phyloP scores from a whole-genome alignment of 2,888 invertebrate genomes.

The Ernsta delagoae region DNA sequence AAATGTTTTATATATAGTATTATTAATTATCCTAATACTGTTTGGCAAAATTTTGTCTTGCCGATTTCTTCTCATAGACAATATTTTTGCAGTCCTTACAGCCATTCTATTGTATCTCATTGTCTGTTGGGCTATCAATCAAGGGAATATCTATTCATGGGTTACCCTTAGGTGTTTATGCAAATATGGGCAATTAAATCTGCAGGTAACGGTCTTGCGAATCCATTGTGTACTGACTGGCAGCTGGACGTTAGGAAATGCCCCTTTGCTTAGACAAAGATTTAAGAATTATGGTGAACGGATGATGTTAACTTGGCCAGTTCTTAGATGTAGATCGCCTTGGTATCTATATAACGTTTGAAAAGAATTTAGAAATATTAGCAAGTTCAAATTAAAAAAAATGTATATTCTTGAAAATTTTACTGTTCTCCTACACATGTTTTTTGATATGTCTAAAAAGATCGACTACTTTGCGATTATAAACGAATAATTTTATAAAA shows the following conservation, averaged over 20 bases:
- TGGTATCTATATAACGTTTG: too few relatives aligned
- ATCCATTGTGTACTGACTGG: conserved; percentile 57
- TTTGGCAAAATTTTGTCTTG: too few relatives aligned
- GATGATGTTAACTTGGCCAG: background rate
- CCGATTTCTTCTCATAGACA: background rate
- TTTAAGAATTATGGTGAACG: background rate
- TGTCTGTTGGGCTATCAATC: conserved; percentile 65
- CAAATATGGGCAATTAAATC: conserved; percentile 76
- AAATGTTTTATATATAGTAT: too few relatives aligned
- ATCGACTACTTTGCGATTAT: too few relatives aligned
- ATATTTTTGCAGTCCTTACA: background rate
- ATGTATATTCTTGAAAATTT: too few relatives aligned
- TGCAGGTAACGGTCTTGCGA: conserved; percentile 65
- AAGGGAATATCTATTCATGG: conserved; percentile 44
- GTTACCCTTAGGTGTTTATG: conserved; percentile 66
- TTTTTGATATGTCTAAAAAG: too few relatives aligned
- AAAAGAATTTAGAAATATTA: too few relatives aligned
- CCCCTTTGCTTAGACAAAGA: conserved; percentile 3
- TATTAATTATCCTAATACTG: too few relatives aligned
- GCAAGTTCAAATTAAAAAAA: too few relatives aligned
- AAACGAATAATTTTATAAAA: too few relatives aligned
- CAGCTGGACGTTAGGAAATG: conserved; percentile 60
- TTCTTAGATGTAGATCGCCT: background rate
- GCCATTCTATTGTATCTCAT: conserved; percentile 14
- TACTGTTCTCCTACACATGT: too few relatives aligned